Evolutionary conservation across 37 sponge, comb jelly and placozoan species (phyloP), one percentile per base, ranked within the genome.

Genomic region (Dysidea cf. avara): DNA sequence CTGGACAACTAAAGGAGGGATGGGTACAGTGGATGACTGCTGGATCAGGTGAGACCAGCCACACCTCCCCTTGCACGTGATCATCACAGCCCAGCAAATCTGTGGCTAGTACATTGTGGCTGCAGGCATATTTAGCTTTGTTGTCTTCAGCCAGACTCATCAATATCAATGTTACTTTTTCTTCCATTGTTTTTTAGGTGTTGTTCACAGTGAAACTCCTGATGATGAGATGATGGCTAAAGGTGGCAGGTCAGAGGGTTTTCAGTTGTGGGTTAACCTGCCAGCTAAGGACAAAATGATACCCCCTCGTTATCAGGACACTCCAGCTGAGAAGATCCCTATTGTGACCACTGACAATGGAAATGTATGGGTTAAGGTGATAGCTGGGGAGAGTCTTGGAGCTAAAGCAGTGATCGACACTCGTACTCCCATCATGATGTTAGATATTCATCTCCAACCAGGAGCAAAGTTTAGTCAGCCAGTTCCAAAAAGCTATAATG

Each of bases 11-110:
- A n/a, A 59, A 38, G 51, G 77, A 69, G 34, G 94, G 94, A 14
- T 87, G 87, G 83, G 88, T 92, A 58, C 93, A 93, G 50, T 93
- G 94, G 90, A 94, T 94, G 94, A 94, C 95, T 39, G 95, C 95
- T 53, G 95, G 95, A 94, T 90, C 28, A 90, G 90, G 35, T 90
- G 94, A n/a, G n/a, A n/a, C n/a, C n/a, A n/a, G n/a, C n/a, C n/a
- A n/a, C n/a, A n/a, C n/a, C n/a, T n/a, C n/a, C n/a, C n/a, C n/a
- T n/a, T n/a, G n/a, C n/a, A n/a, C n/a, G n/a, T n/a, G n/a, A n/a
- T n/a, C n/a, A n/a, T n/a, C n/a, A n/a, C n/a, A n/a, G n/a, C n/a
- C n/a, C n/a, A n/a, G n/a, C n/a, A n/a, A n/a, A n/a, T n/a, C n/a
- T n/a, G n/a, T n/a, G n/a, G n/a, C n/a, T n/a, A n/a, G n/a, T n/a